phyloP scores from a whole-genome alignment of 2,113 vertebrate genomes.

The Cygnus atratus region DNA sequence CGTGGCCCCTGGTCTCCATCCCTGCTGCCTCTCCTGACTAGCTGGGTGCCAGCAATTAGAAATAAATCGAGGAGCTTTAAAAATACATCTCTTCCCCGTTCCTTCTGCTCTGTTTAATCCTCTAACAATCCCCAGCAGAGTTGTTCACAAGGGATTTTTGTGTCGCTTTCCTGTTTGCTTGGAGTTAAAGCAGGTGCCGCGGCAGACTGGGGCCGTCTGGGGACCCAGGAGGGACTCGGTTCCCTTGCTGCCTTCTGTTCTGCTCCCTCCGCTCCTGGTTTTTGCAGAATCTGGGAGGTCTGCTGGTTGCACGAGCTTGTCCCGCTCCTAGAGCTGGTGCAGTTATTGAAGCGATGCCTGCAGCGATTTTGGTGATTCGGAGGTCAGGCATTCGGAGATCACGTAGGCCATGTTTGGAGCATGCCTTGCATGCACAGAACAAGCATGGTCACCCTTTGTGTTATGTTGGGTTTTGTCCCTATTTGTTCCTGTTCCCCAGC shows the following conservation, averaged over 20 bases:
- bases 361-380: background rate
- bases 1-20: background rate
- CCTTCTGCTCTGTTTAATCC: conserved; percentile 57
- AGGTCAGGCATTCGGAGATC: background rate
- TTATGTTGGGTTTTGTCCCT: background rate
- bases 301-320: background rate
- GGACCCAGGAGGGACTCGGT: background rate
- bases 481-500: background rate
- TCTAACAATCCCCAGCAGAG: background rate
- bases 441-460: background rate
- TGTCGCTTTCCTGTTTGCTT: background rate
- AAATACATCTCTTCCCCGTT: conserved; percentile 32
- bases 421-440: background rate
- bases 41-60: conserved; percentile 32
- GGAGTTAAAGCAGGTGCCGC: background rate
- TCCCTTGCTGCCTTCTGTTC: background rate
- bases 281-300: background rate
- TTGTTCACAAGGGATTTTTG: background rate
- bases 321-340: background rate
- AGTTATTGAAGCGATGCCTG: background rate
- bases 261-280: background rate
- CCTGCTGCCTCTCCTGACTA: background rate
- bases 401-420: background rate
- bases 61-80: conserved; percentile 43
- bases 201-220: background rate